These are phyloP conservation scores for Choristoneura fumiferana DNA, from an alignment of 1,140 invertebrate genomes.

Conservation along the genomic window DNA sequence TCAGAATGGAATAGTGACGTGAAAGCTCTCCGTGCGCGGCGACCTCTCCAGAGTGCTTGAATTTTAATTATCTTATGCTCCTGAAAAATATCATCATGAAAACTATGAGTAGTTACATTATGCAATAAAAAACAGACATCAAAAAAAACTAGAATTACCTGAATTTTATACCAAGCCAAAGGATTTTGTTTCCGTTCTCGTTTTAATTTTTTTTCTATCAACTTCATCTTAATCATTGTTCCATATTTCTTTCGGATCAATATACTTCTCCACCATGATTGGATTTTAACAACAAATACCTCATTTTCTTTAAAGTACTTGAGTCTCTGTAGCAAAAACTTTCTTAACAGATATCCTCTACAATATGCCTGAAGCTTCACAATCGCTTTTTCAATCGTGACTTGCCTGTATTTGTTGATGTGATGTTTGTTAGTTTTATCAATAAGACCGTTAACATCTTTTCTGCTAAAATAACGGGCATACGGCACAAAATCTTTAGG, in stretches of 20 bases:
- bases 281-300: conserved; percentile 80
- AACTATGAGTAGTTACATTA: no score
- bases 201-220: conserved; percentile 58
- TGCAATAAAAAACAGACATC: background rate
- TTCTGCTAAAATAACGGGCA: conserved; percentile 65
- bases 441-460: conserved; percentile 65
- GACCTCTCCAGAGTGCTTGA: conserved; percentile 84
- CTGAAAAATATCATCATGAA: conserved; percentile 48
- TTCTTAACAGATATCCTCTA: conserved; percentile 82
- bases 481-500: conserved; percentile 73
- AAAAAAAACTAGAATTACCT: conserved; percentile 55
- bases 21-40: conserved; percentile 79
- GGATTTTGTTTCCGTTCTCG: conserved; percentile 63
- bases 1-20: conserved; percentile 80
- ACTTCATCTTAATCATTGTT: conserved; percentile 67
- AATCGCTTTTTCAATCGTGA: conserved; percentile 59
- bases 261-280: conserved; percentile 84
- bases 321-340: conserved; percentile 72
- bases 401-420: conserved; percentile 57
- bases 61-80: conserved; percentile 82
- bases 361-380: conserved; percentile 81
- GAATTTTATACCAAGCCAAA: conserved; percentile 73
- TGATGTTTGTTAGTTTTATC: conserved; percentile 72
- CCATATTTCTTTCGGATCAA: conserved; percentile 76
- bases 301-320: conserved; percentile 77